These are phyloP conservation scores for Silurus glanis DNA, from an alignment of 2,113 vertebrate genomes.

Conservation along the genomic window DNA sequence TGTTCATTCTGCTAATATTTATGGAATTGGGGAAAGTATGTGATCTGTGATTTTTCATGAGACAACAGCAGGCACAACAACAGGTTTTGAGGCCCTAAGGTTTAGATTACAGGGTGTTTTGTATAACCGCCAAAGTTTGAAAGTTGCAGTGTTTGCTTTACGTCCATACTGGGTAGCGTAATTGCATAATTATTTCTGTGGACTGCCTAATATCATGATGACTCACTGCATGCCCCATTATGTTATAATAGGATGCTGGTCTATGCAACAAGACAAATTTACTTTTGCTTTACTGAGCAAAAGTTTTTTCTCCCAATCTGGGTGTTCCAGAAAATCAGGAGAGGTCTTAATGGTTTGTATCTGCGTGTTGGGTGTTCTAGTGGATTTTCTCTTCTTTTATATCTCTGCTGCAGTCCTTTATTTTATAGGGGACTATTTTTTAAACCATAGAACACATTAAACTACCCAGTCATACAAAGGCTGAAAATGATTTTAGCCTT, in stretches of 20 bases:
- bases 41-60: constrained; percentile 5
- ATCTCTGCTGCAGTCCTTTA: neutral
- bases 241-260: neutral
- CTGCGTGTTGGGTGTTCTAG: neutral
- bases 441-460: no score
- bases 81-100: neutral
- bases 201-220: constrained; percentile 11
- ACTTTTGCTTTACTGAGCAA: neutral
- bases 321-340: neutral
- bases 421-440: neutral
- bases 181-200: neutral
- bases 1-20: neutral
- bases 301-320: neutral
- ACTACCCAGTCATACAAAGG: neutral
- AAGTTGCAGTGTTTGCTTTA: constrained; percentile 9
- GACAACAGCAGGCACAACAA: neutral
- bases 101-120: constrained; percentile 26
- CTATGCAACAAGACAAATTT: neutral
- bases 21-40: neutral
- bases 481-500: neutral
- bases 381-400: neutral
- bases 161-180: neutral
- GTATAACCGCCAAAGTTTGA: neutral
- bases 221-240: constrained; percentile 5
- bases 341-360: neutral